Evolutionary conservation across 2,797 vertebrate genomes (phyloP).

Genomic region (Paratrypauchen microcephalus): DNA sequence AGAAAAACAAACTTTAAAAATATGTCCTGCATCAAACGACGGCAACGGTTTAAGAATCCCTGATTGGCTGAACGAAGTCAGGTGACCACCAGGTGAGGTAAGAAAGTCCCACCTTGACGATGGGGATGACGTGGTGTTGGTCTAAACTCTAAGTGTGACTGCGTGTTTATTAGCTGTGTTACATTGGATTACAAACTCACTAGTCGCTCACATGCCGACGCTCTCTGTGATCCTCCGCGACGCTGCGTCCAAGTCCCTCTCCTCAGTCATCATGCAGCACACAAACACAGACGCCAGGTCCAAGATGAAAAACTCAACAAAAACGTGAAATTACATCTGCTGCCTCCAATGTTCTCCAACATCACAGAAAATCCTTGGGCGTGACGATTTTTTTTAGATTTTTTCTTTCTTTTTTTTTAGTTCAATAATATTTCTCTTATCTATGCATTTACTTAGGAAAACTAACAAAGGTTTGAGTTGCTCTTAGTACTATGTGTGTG

Average conservation of each 20-base stretch:
- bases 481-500: slow-evolving; percentile 77
- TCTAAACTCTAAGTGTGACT: slow-evolving; percentile 50
- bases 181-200: slow-evolving; percentile 60
- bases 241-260: slow-evolving; percentile 58
- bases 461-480: slow-evolving; percentile 70
- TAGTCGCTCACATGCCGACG: slow-evolving; percentile 58
- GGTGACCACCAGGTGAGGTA: slow-evolving; percentile 82
- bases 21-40: slow-evolving; percentile 63
- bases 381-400: slow-evolving; percentile 55
- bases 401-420: slow-evolving; percentile 50
- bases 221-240: slow-evolving; percentile 61
- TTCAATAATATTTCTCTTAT: slow-evolving; percentile 74
- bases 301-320: slow-evolving; percentile 43
- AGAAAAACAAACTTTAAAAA: slow-evolving; percentile 70
- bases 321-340: slow-evolving; percentile 62
- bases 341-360: slow-evolving; percentile 74
- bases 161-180: slow-evolving; percentile 12
- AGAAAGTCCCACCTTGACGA: slow-evolving; percentile 67
- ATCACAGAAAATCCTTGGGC: slow-evolving; percentile 77
- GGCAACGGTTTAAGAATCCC: slow-evolving; percentile 80
- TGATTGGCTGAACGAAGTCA: slow-evolving; percentile 85
- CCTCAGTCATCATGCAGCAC: slow-evolving; percentile 75
- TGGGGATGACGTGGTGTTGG: slow-evolving; percentile 67
- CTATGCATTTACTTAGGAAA: slow-evolving; percentile 72
- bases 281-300: slow-evolving; percentile 66